phyloP scores from a whole-genome alignment of 2,797 vertebrate genomes.

The Cheracebus regulus region DNA sequence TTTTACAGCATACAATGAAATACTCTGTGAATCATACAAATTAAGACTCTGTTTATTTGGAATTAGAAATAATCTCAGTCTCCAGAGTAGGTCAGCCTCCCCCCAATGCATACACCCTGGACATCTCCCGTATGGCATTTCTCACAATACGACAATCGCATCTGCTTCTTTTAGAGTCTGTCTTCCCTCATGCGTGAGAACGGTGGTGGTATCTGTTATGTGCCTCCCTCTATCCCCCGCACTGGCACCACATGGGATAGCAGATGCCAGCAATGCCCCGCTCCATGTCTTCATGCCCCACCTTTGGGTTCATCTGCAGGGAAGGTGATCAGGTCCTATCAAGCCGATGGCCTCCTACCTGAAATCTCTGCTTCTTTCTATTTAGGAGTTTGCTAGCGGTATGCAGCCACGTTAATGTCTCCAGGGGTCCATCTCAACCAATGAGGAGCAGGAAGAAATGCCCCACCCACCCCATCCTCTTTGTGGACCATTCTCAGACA shows the following conservation, averaged over 20 bases:
- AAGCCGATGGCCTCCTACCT: neutral
- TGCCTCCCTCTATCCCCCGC: too few species aligned
- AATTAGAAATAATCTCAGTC: neutral
- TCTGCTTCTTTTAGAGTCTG: neutral
- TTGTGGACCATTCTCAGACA: neutral
- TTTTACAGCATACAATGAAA: neutral
- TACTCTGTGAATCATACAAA: neutral
- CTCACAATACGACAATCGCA: neutral
- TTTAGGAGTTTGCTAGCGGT: neutral
- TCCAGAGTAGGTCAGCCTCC: neutral
- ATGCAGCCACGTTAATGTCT: neutral
- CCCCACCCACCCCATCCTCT: neutral
- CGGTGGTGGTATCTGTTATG: neutral
- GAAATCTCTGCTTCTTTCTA: neutral
- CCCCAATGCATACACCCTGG: neutral
- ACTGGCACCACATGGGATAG: rapidly evolving
- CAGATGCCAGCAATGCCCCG: neutral
- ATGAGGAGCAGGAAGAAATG: neutral
- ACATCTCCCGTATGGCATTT: neutral
- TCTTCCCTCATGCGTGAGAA: neutral
- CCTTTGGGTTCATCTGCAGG: neutral
- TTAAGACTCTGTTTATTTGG: neutral
- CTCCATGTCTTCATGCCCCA: neutral
- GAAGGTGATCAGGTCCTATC: neutral
- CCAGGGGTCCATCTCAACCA: neutral